A percentile compares a stretch with the other conserved stretches of the same genome.
These are phyloP conservation scores for Acropternis orthonyx DNA, from an alignment of 2,797 vertebrate genomes.

Conservation along the genomic window DNA sequence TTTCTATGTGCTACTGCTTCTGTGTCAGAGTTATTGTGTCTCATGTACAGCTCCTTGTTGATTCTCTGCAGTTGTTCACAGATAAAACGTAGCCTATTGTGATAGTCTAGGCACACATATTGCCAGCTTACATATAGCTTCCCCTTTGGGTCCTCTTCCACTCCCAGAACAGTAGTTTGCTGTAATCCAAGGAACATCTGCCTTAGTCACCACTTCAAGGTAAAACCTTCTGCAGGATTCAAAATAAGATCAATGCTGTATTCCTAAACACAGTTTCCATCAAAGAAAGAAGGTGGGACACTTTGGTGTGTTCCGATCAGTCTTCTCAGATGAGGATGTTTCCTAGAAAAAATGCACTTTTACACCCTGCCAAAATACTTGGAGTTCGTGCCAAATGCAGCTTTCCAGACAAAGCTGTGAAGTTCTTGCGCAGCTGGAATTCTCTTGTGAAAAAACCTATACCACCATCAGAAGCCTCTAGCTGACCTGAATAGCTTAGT, in stretches of 20 bases:
- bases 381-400: fast-evolving
- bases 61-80: not conserved
- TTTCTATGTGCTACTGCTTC: not conserved
- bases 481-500: not conserved
- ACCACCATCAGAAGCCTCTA: not conserved
- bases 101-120: not conserved
- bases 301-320: not conserved
- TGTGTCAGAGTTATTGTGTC: not conserved
- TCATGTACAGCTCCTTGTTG: not conserved
- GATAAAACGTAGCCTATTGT: not conserved
- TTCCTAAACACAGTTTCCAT: not conserved
- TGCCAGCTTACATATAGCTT: not conserved
- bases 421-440: not conserved
- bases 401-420: not conserved
- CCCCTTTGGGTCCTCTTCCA: not conserved
- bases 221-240: not conserved
- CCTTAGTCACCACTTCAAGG: not conserved
- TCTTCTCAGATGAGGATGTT: not conserved
- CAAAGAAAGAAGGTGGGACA: not conserved
- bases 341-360: not conserved
- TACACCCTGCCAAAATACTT: not conserved
- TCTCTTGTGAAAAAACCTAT: not conserved
- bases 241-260: not conserved
- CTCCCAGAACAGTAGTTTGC: not conserved
- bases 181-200: not conserved